These are phyloP conservation scores for Chironomus riparius DNA, from an alignment of 2,888 invertebrate genomes.

Conservation along the genomic window DNA sequence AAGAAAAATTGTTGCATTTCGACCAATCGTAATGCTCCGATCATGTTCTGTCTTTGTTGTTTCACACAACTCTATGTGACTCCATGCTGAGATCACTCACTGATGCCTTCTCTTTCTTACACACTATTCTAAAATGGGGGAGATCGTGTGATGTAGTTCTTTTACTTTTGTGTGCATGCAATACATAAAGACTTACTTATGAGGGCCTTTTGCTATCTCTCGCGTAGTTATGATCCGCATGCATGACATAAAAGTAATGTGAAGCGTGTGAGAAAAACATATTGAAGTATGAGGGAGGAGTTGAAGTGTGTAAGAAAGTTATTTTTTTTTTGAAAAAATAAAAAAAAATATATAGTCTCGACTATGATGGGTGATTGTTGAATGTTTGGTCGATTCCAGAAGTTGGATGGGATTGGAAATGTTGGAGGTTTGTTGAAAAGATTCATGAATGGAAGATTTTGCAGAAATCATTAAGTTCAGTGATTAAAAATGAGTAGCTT, in stretches of 20 bases:
- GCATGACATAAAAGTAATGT: neutral
- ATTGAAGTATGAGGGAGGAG: constrained; percentile 27
- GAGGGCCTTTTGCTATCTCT: neutral
- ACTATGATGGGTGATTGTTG: constrained; percentile 23
- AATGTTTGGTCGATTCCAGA: no score
- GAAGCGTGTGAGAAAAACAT: constrained; percentile 25
- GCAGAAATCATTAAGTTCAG: no score
- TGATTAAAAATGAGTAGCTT: no score
- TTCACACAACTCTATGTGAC: neutral
- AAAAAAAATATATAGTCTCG: neutral
- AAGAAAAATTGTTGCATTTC: constrained; percentile 14
- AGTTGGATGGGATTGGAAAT: no score
- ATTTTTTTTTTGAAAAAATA: no score
- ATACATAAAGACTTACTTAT: neutral
- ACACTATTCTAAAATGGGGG: neutral
- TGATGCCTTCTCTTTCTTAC: neutral
- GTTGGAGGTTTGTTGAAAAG: no score
- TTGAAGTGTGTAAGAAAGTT: neutral
- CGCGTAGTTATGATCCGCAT: neutral
- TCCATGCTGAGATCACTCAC: constrained; percentile 20
- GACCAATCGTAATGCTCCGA: constrained; percentile 4
- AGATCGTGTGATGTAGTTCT: constrained; percentile 9
- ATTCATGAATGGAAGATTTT: no score
- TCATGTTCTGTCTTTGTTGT: neutral
- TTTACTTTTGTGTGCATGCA: neutral